Base-by-base conservation (phyloP, 2,797 vertebrate species). In the Ambastaia sidthimunki region DNA sequence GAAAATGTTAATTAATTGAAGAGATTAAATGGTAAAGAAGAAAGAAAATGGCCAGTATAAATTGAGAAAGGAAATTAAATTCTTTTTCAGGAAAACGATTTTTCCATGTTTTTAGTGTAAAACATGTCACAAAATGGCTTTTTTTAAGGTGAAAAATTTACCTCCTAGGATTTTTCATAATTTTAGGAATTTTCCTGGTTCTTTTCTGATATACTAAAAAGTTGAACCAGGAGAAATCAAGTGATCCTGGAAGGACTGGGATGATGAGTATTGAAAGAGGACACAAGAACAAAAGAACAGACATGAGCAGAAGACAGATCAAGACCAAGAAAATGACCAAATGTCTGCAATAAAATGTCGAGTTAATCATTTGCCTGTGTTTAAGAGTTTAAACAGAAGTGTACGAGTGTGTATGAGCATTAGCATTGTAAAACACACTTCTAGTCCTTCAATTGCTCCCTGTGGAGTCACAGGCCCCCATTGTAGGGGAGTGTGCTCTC, bases 401-500 rank as follows among this genome's bases (percentile, higher is more conserved):
- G 73, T 78, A 63, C 19, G 62, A 31, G 55, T 60, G 37, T 83
- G 81, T 55, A 72, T 16, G 52, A 5, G 62, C 69, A 74, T 69
- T 68, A 54, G 66, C 63, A 67, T 75, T 72, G n/a, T n/a, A 67
- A 28, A 71, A 74, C 19, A 47, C 23, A 74, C 57, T 21, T 23
- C 71, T 79, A 66, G 16, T 75, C 55, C 23, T 55, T 74, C n/a
- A 47, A 75, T 74, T 70, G 21, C 71, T 47, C 59, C 81, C 71
- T 6, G 18, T 48, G 50, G 37, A 57, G 70, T 28, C 34, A 77
- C 44, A 25, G 74, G 78, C 23, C 23, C n/a, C 74, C 25, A 47
- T 81, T 81, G 66, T 71, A 7, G 10, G 69, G 70, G 48, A 74
- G 89, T 88, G 86, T 91, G 89, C 77, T 86, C 82, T 70, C 48